Base-by-base conservation (phyloP, 2,888 invertebrate species). In the Kryphioiulus occultus region DNA sequence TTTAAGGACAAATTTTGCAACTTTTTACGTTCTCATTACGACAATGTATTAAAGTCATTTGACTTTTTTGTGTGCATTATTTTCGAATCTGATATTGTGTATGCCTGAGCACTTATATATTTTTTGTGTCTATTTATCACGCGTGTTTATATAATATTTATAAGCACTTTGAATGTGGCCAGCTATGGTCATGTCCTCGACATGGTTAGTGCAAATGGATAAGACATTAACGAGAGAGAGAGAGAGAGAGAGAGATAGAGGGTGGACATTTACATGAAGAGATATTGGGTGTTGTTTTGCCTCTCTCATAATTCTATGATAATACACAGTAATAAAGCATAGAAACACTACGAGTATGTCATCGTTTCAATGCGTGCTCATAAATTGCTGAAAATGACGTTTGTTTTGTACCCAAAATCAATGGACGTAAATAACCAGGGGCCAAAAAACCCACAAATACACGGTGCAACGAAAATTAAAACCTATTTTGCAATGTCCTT, bases 321-420 rank as follows among this genome's bases (percentile, higher is more conserved):
- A 78, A n/a, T n/a, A n/a, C n/a, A n/a, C n/a, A n/a, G n/a, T n/a
- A n/a, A 26, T 78, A 78, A 26, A 17, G 78, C 15, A 78, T 78
- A 15, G 12, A 30, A 26, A 53, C 10, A 30, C 78, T 10, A 30
- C 30, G 78, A 30, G 30, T 15, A 78, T 78, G 15, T 30, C 30
- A 30, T 22, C 26, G 78, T 78, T 78, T 78, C 78, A 30, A 78
- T 78, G 78, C 78, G 15, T 78, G 78, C 15, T 78, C 78, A 30
- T 78, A 78, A 26, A 78, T 78, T 30, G 30, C 78, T 22, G 22
- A 30, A 78, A 78, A 78, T 78, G 26, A 78, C 78, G 15, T 68
- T 68, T 78, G 22, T 26, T 78, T 78, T 78, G 30, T 30, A 30
- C 26, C 78, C 30, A 78, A 78, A 78, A 78, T 78, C 78, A 78